Conservation (phyloP, 2,888 invertebrate species). For the Clunio marinus region DNA sequence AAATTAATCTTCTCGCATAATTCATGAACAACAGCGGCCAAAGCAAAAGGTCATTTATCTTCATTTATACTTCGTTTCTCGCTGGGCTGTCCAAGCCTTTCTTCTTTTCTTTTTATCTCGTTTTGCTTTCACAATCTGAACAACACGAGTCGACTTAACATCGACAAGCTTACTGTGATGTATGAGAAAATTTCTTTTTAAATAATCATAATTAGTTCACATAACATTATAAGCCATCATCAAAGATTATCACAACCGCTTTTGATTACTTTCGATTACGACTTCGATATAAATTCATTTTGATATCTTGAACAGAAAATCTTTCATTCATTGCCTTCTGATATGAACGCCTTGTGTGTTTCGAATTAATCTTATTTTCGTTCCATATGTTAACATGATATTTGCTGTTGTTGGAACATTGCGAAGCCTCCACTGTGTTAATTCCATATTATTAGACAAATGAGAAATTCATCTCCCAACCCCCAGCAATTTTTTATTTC, state of each 20-base stretch:
- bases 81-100: background rate
- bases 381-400: conserved; percentile 13
- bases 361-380: conserved; percentile 21
- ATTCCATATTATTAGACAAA: conserved; percentile 30
- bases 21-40: background rate
- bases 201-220: background rate
- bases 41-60: conserved; percentile 13
- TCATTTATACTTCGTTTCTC: background rate
- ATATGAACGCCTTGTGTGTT: background rate
- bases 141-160: too few species aligned
- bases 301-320: too few species aligned
- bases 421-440: background rate
- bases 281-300: background rate
- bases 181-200: background rate
- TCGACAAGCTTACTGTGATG: background rate
- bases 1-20: conserved; percentile 17
- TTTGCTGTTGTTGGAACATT: background rate
- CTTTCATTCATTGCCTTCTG: background rate
- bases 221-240: background rate
- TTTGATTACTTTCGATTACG: background rate
- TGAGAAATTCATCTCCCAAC: background rate
- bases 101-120: too few species aligned
- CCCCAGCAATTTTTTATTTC: background rate
- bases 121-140: too few species aligned
- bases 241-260: background rate